These are phyloP conservation scores for Passer montanus DNA, from an alignment of 2,113 vertebrate genomes.

Conservation along the genomic window DNA sequence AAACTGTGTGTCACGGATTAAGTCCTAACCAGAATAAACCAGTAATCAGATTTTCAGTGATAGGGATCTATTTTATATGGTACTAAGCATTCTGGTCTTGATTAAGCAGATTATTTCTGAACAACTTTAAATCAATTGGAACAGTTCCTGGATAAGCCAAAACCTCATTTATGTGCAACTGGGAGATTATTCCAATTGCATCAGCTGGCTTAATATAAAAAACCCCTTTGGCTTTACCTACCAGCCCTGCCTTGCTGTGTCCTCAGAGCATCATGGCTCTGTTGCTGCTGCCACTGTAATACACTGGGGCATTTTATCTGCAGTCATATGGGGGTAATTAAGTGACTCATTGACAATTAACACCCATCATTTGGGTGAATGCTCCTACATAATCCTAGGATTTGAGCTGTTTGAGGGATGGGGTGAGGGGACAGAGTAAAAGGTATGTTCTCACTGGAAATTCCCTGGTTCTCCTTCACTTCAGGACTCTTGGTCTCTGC, in stretches of 20 bases:
- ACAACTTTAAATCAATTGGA: constrained; percentile 28
- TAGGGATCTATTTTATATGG: constrained; percentile 14
- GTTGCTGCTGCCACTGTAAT: background rate
- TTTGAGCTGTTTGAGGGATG: background rate
- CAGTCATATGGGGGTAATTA: background rate
- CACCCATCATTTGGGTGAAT: background rate
- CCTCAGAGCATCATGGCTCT: background rate
- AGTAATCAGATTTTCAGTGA: constrained; percentile 45
- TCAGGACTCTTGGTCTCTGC: background rate
- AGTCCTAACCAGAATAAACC: constrained; percentile 20
- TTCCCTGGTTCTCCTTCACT: background rate
- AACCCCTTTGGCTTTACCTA: background rate
- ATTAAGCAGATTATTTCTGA: constrained; percentile 38
- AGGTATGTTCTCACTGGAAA: background rate
- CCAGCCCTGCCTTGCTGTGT: background rate
- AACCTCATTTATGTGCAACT: constrained; percentile 8
- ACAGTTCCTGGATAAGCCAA: background rate
- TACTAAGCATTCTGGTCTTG: background rate
- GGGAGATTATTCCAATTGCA: constrained; percentile 31
- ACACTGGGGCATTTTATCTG: background rate
- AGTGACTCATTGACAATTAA: constrained; percentile 26
- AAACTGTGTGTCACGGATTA: constrained; percentile 2
- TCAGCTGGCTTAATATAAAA: background rate
- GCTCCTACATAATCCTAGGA: background rate
- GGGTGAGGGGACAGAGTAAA: background rate